These are phyloP conservation scores for Peromyscus nudipes DNA, from an alignment of 2,797 vertebrate genomes.

Conservation along the genomic window DNA sequence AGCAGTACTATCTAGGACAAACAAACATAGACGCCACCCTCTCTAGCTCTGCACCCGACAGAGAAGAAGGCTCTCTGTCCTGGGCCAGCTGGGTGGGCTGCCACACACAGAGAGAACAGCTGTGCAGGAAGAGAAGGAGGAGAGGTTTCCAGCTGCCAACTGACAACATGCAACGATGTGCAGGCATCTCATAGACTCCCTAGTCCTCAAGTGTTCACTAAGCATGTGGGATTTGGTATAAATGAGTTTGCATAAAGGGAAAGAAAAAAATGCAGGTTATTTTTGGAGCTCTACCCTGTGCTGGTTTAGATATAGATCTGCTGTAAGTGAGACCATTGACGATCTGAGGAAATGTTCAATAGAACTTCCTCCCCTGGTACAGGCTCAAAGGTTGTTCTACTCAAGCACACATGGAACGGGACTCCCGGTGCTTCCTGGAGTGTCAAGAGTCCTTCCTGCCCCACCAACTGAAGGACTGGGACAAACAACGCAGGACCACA, in stretches of 20 bases:
- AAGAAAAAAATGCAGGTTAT: background rate
- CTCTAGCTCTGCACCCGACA: background rate
- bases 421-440: background rate
- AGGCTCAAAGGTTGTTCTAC: background rate
- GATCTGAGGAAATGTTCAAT: background rate
- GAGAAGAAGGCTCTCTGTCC: background rate
- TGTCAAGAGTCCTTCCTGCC: background rate
- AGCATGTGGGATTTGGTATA: background rate
- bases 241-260: background rate
- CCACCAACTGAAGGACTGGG: background rate
- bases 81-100: background rate
- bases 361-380: background rate
- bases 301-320: conserved; percentile 35
- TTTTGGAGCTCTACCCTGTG: background rate
- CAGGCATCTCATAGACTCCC: background rate
- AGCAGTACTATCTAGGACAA: background rate
- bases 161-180: rapidly evolving
- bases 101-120: background rate
- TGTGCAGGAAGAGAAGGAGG: background rate
- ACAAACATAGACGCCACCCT: background rate
- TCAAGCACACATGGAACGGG: background rate
- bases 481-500: background rate
- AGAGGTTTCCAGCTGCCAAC: background rate
- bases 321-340: background rate
- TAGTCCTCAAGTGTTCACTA: background rate